A percentile compares a stretch with the other conserved stretches of the same genome.
phyloP scores from a whole-genome alignment of 2,888 invertebrate genomes.

The Sphecodes monilicornis region DNA sequence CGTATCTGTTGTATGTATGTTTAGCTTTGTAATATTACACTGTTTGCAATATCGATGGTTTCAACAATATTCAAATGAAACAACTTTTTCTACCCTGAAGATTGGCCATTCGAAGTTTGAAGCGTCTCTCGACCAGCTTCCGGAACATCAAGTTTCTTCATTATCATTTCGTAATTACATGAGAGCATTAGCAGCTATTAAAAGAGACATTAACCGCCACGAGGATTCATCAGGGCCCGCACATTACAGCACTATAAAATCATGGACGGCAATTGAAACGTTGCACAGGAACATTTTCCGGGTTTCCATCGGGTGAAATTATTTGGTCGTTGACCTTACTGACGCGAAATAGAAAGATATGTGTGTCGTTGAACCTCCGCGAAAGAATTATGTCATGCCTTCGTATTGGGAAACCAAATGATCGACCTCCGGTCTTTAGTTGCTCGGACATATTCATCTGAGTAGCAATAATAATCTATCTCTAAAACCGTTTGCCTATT shows the following conservation, averaged over 20 bases:
- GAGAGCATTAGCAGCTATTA: not conserved
- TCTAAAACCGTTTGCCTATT: not conserved
- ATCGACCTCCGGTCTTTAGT: conserved; percentile 1
- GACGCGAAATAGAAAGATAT: conserved; percentile 48
- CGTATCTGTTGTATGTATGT: too few species aligned
- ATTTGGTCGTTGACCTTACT: conserved; percentile 53
- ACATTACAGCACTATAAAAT: conserved; percentile 17
- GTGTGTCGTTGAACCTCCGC: conserved; percentile 43
- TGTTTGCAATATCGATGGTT: too few species aligned
- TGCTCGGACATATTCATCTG: not conserved
- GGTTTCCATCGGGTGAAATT: conserved; percentile 49
- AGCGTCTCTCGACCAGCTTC: not conserved
- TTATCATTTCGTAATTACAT: not conserved
- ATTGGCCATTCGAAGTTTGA: not conserved
- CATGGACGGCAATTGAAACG: conserved; percentile 26
- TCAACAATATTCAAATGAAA: not conserved
- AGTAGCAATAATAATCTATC: not conserved
- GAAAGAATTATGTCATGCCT: conserved; percentile 47
- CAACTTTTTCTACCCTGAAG: not conserved
- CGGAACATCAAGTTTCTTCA: not conserved
- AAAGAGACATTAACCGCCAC: not conserved
- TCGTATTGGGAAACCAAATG: conserved; percentile 13
- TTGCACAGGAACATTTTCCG: conserved; percentile 33
- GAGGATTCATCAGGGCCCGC: not conserved
- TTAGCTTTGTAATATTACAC: too few species aligned